Percentiles rank a stretch among this genome's conserved stretches.
Conservation (phyloP, 2,888 invertebrate genomes). For the Linyphia triangularis region DNA sequence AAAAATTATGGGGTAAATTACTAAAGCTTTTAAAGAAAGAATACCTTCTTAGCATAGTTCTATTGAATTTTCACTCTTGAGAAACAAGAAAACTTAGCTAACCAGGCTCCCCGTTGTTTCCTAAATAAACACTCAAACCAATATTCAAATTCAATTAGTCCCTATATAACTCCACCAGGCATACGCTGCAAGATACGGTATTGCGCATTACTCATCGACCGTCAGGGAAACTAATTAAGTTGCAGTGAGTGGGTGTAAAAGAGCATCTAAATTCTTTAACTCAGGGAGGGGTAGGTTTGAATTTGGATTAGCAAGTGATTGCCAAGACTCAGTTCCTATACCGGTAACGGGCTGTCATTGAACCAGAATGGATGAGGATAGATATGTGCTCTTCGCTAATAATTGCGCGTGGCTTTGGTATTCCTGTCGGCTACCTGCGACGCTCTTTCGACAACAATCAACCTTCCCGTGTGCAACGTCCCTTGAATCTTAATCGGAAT, state of each 20-base stretch:
- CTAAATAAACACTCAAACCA: neutral
- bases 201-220: neutral
- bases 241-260: conserved; percentile 40
- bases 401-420: conserved; percentile 9
- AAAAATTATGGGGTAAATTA: no score
- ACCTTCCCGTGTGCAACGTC: no score
- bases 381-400: conserved; percentile 32
- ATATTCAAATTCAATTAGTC: neutral
- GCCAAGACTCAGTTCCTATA: neutral
- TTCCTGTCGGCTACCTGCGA: neutral
- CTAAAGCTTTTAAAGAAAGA: no score
- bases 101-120: neutral
- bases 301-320: conserved; percentile 57
- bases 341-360: conserved; percentile 44
- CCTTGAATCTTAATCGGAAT: neutral
- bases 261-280: conserved; percentile 15
- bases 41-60: no score
- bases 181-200: no score
- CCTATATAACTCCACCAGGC: neutral
- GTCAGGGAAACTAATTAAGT: conserved; percentile 33
- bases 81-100: neutral
- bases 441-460: neutral
- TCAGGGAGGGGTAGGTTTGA: conserved; percentile 26
- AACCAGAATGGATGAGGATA: conserved; percentile 38
- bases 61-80: neutral